Evolutionary conservation across 2,113 vertebrate genomes (phyloP).

Genomic region (Cebus imitator): DNA sequence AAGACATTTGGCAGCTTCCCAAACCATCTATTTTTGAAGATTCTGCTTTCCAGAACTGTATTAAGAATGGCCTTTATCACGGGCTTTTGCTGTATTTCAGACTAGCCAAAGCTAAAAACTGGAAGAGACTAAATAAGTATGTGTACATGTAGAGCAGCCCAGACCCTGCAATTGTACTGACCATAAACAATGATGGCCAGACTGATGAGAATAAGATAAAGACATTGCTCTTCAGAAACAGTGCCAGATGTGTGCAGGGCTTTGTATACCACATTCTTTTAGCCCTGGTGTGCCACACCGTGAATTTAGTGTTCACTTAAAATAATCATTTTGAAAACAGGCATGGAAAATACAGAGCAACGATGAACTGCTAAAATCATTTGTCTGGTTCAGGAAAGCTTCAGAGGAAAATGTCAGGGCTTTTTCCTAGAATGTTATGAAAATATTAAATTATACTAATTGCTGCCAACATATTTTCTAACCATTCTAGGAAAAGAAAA

Average conservation of each 20-base stretch:
- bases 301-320: not conserved
- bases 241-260: not conserved
- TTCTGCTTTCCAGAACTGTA: constrained; percentile 37
- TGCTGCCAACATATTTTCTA: constrained; percentile 31
- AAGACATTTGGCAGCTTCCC: constrained; percentile 37
- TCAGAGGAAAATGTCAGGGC: constrained; percentile 9
- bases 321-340: constrained; percentile 27
- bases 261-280: not conserved
- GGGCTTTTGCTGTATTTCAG: not conserved
- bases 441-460: constrained; percentile 54
- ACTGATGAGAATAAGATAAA: not conserved
- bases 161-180: not conserved
- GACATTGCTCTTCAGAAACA: not conserved
- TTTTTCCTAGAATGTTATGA: constrained; percentile 52
- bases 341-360: not conserved
- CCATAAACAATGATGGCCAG: not conserved
- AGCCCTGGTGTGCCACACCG: not conserved
- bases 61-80: constrained; percentile 5
- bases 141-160: not conserved
- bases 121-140: not conserved
- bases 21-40: constrained; percentile 52
- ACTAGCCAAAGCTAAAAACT: constrained; percentile 8
- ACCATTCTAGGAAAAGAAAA: constrained; percentile 56
- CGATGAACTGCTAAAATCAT: not conserved
- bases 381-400: constrained; percentile 46